phyloP scores from a whole-genome alignment of 1,140 invertebrate genomes.

The Popillia japonica region DNA sequence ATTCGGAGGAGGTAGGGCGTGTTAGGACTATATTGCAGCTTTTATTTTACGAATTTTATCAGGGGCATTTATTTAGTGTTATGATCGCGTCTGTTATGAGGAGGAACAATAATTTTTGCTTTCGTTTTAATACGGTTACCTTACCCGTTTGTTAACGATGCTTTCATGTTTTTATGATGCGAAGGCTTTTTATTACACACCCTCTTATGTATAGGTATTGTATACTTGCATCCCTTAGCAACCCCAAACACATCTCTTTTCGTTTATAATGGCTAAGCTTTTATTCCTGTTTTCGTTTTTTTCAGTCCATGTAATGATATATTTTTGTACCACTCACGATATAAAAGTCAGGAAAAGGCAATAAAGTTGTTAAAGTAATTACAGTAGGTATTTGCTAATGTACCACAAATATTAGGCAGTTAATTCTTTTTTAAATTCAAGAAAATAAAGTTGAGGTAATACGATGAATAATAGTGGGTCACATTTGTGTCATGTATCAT shows the following conservation, averaged over 20 bases:
- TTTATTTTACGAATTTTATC: conserved; percentile 16
- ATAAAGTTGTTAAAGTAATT: conserved; percentile 7
- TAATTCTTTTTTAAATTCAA: too few relatives aligned
- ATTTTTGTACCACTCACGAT: background rate
- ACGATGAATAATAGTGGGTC: too few relatives aligned
- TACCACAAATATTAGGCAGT: background rate
- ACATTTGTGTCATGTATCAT: too few relatives aligned
- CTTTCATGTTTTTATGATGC: conserved; percentile 15
- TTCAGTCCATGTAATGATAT: background rate
- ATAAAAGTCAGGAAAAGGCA: background rate
- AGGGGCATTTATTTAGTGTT: conserved; percentile 11
- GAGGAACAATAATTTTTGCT: conserved; percentile 8
- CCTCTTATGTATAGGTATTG: background rate
- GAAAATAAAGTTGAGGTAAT: too few relatives aligned
- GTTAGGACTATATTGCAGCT: conserved; percentile 8
- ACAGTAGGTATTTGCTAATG: background rate
- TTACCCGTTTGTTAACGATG: conserved; percentile 1
- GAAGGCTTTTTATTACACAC: background rate
- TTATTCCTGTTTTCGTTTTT: background rate
- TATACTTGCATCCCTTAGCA: background rate
- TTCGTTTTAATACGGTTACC: conserved; percentile 18
- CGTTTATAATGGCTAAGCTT: background rate
- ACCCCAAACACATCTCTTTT: background rate
- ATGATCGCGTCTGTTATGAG: conserved; percentile 4
- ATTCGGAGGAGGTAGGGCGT: background rate